Evolutionary conservation across 1,140 invertebrate species (phyloP).

Genomic region (Pinna nobilis): DNA sequence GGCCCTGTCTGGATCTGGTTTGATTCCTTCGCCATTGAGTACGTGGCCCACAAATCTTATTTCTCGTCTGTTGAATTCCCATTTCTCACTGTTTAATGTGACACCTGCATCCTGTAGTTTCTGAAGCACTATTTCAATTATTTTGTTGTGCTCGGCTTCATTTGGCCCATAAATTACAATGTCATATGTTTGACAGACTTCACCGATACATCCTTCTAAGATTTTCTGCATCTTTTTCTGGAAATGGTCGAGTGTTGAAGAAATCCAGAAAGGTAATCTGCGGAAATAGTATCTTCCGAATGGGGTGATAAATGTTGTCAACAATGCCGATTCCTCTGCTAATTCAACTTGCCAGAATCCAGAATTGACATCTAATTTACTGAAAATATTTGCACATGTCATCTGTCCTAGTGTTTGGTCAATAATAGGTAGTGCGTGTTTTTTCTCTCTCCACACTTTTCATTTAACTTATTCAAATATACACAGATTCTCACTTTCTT

Average conservation of each 20-base stretch:
- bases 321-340: constrained; percentile 10
- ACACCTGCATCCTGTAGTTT: constrained; percentile 49
- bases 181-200: constrained; percentile 34
- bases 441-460: constrained; percentile 36
- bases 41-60: constrained; percentile 36
- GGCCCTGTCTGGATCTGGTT: constrained; percentile 33
- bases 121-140: constrained; percentile 50
- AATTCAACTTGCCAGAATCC: constrained; percentile 67
- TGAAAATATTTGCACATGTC: neutral
- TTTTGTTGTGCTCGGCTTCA: constrained; percentile 43
- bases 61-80: constrained; percentile 1
- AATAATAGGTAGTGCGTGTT: constrained; percentile 20
- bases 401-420: constrained; percentile 22
- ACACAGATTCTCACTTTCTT: constrained; percentile 38
- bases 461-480: constrained; percentile 39
- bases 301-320: constrained; percentile 47
- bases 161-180: constrained; percentile 52
- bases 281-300: constrained; percentile 45
- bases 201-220: neutral
- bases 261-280: constrained; percentile 27
- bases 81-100: constrained; percentile 58
- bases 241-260: constrained; percentile 1
- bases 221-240: constrained; percentile 25
- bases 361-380: constrained; percentile 74
- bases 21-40: constrained; percentile 29